Conservation (phyloP, 1,140 invertebrate genomes). For the Tetramorium simillimum region DNA sequence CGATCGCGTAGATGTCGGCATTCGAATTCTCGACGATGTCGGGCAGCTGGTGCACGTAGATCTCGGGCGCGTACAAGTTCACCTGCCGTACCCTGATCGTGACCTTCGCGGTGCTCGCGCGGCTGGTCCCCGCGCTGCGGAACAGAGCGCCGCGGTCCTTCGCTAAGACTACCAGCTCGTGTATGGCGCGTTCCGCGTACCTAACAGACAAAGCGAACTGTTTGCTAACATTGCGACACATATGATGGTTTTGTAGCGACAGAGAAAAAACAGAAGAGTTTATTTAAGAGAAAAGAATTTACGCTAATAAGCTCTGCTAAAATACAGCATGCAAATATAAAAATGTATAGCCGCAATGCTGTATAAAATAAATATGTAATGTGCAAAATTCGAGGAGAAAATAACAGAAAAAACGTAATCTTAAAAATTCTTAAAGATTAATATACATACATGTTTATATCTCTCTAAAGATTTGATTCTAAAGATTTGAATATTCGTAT, state of each 20-base stretch:
- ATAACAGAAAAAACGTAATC: background rate
- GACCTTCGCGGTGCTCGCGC: constrained; percentile 90
- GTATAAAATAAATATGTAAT: background rate
- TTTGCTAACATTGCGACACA: background rate
- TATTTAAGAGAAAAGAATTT: background rate
- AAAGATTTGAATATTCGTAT: background rate
- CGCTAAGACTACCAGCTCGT: constrained; percentile 93
- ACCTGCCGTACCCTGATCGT: constrained; percentile 93
- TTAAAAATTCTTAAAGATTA: background rate
- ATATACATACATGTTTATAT: background rate
- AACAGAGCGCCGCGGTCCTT: constrained; percentile 92
- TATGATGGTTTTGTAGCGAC: background rate
- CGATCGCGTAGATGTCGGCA: constrained; percentile 95
- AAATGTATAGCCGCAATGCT: background rate
- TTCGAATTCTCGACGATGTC: constrained; percentile 94
- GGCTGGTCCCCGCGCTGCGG: constrained; percentile 85
- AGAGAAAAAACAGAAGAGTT: background rate
- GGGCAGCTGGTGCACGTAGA: constrained; percentile 92
- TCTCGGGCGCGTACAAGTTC: constrained; percentile 94
- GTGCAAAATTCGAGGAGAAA: background rate
- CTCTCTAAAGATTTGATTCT: background rate
- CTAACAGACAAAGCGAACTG: constrained; percentile 67
- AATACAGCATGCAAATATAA: background rate
- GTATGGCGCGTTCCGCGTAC: constrained; percentile 88
- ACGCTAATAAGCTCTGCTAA: background rate